Evolutionary conservation across 2,113 vertebrate genomes (phyloP).

Genomic region (Anolis carolinensis): DNA sequence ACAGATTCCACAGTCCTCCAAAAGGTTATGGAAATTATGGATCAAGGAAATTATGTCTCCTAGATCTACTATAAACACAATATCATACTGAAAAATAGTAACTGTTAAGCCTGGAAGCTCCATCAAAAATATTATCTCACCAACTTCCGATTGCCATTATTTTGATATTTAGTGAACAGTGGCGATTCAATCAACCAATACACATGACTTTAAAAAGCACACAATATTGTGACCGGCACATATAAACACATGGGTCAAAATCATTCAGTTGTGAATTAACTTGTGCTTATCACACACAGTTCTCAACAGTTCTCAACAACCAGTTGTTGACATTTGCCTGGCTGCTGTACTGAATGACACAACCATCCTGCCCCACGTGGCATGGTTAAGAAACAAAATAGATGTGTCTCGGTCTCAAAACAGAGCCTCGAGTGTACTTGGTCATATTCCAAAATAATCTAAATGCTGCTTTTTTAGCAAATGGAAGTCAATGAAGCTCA

Average conservation of each 20-base stretch:
- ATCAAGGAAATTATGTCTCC: too few relatives aligned
- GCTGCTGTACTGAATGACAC: conserved; percentile 58
- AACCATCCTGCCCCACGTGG: conserved; percentile 60
- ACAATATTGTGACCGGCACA: background rate
- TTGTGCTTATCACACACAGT: conserved; percentile 51
- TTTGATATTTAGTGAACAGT: background rate
- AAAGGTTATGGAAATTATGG: too few relatives aligned
- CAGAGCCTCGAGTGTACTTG: conserved; percentile 70
- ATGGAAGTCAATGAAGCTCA: conserved; percentile 69
- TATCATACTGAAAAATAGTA: background rate
- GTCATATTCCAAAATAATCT: conserved; percentile 72
- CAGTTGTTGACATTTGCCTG: conserved; percentile 61
- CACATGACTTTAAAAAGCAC: background rate
- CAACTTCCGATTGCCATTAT: background rate
- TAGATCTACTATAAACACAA: too few relatives aligned
- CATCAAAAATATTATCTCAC: background rate
- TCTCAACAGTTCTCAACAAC: too few relatives aligned
- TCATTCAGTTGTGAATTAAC: conserved; percentile 33
- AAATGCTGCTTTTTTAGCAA: conserved; percentile 70
- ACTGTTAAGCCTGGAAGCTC: too few relatives aligned
- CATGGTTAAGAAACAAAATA: conserved; percentile 69
- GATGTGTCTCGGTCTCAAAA: conserved; percentile 58
- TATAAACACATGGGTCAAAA: background rate
- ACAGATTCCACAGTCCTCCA: too few relatives aligned
- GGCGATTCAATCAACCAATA: background rate